Evolutionary conservation across 1,140 invertebrate species (phyloP), one percentile per base, ranked within the genome.

Genomic region (Diorhabda sublineata): DNA sequence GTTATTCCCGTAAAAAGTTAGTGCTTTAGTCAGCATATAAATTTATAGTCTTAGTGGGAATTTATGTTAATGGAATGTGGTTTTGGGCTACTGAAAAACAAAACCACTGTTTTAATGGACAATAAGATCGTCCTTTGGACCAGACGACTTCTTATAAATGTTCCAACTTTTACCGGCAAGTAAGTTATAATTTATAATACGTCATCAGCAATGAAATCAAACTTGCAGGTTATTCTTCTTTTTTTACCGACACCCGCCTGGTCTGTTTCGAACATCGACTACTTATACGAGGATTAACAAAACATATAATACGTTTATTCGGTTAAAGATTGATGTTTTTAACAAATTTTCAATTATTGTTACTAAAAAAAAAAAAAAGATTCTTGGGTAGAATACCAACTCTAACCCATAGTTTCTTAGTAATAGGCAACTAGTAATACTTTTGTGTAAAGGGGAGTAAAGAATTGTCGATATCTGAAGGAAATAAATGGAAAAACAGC

Each of bases 51-150:
- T 70, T 70, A 58, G 70, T 72, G 73, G 74, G 73, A 75, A 76
- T 76, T 77, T 74, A 76, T 74, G 73, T 72, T 71, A 73, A 70
- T 69, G 76, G 76, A 77, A 77, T 77, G 76, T 66, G 71, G 76
- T 77, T 68, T 71, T 64, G 70, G 71, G 69, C 71, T 61, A 72
- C 65, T 68, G 76, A 77, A 77, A 77, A 77, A 77, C 76, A 74
- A 74, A 77, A 71, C 73, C 74, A 69, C 71, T 73, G 74, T 77
- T 75, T 77, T 76, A 77, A 77, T 76, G 74, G 76, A 75, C 76
- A 77, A 75, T 77, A 77, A 77, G 76, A 76, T 76, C 74, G 76
- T 77, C 73, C 74, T 77, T 77, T 74, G 68, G 73, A 73, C 70
- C 75, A 74, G 75, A 77, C 76, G 68, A 77, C 73, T 77, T 77